phyloP scores from a whole-genome alignment of 2,888 invertebrate genomes.

The Philereme vetulata region DNA sequence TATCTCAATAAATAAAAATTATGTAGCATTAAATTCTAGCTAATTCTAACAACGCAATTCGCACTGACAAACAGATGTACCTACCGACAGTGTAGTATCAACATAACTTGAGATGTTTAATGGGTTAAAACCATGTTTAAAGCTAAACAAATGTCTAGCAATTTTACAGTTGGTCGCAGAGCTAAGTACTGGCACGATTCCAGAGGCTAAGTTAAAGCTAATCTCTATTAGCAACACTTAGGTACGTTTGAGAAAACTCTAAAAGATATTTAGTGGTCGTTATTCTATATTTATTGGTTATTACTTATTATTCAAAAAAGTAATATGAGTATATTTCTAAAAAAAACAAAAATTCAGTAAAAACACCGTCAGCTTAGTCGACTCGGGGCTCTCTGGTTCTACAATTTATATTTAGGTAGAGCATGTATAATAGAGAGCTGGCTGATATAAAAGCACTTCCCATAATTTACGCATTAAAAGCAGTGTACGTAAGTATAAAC shows the following conservation, averaged over 20 bases:
- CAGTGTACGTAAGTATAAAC: not conserved
- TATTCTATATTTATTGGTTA: too few species aligned
- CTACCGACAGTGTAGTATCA: not conserved
- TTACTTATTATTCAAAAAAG: too few species aligned
- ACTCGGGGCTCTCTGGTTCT: too few species aligned
- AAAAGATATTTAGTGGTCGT: too few species aligned
- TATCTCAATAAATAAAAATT: not conserved
- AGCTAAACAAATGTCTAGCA: constrained; percentile 32
- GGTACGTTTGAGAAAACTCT: not conserved
- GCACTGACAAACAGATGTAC: not conserved
- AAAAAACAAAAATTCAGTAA: too few species aligned
- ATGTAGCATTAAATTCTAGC: not conserved
- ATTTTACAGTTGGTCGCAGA: constrained; percentile 42
- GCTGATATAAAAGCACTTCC: not conserved
- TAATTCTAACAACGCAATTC: not conserved
- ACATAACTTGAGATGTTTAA: constrained; percentile 24
- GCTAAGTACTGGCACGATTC: constrained; percentile 25
- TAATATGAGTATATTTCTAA: too few species aligned
- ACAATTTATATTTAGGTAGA: too few species aligned
- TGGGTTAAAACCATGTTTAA: constrained; percentile 38
- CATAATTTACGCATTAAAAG: not conserved
- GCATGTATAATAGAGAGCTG: not conserved
- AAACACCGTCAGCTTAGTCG: too few species aligned
- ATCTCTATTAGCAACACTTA: constrained; percentile 12
- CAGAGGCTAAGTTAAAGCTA: constrained; percentile 12